Evolutionary conservation across 2,888 invertebrate genomes (phyloP).

Genomic region (Harpagoxenus sublaevis): DNA sequence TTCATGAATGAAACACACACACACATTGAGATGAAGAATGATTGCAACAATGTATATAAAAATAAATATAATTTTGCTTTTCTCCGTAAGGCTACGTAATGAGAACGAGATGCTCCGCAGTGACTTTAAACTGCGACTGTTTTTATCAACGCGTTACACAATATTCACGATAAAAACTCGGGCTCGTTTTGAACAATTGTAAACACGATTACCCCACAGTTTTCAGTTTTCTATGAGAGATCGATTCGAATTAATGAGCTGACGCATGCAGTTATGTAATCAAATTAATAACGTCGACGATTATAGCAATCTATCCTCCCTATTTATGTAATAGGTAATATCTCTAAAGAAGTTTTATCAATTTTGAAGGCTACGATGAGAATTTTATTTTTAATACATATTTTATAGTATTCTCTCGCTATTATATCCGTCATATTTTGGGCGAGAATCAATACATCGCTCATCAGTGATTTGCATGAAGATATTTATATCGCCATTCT

Average conservation of each 20-base stretch:
- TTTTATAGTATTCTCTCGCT: neutral
- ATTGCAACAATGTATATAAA: too few relatives aligned
- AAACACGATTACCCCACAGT: neutral
- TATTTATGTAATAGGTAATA: slow-evolving; percentile 10
- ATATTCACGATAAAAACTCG: neutral
- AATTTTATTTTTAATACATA: neutral
- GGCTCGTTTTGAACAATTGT: slow-evolving; percentile 5
- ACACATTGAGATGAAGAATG: too few relatives aligned
- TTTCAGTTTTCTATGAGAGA: slow-evolving; percentile 7
- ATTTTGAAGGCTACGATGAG: neutral
- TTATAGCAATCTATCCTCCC: neutral
- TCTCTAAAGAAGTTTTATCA: neutral
- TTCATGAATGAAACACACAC: neutral
- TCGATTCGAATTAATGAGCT: neutral
- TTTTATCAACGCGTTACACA: slow-evolving; percentile 7
- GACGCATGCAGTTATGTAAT: neutral
- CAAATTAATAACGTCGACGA: neutral
- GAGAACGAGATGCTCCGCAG: neutral
- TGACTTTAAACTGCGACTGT: neutral
- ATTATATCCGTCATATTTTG: neutral
- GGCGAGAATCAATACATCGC: neutral
- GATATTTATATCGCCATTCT: neutral
- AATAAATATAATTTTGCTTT: neutral
- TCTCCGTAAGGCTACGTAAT: neutral
- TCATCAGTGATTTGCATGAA: neutral